phyloP scores from a whole-genome alignment of 2,113 vertebrate genomes.

The Gulo gulo region DNA sequence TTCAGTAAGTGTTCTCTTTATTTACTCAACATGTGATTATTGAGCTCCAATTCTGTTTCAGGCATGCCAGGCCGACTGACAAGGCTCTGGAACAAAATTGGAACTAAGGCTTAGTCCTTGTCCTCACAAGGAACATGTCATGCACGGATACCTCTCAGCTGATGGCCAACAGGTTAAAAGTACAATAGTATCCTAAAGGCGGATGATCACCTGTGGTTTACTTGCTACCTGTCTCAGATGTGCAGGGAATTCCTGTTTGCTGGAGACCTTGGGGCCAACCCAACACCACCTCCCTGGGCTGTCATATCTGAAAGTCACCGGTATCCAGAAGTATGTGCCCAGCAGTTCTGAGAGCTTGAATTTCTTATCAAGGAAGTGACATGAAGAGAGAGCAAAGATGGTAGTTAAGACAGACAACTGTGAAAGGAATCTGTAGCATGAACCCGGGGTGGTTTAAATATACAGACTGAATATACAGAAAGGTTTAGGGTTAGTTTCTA shows the following conservation, averaged over 20 bases:
- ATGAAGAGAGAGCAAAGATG: background rate
- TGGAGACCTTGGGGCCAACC: background rate
- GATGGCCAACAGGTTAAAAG: background rate
- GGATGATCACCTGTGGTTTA: background rate
- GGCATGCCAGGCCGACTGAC: background rate
- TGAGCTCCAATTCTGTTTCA: background rate
- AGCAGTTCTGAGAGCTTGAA: background rate
- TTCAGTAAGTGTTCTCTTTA: background rate
- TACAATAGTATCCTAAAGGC: background rate
- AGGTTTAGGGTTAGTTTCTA: background rate
- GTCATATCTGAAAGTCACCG: background rate
- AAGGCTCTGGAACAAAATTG: background rate
- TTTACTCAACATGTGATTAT: background rate
- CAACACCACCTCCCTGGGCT: background rate
- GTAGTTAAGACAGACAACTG: background rate
- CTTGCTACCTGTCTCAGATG: background rate
- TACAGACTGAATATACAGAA: background rate
- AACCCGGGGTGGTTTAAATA: background rate
- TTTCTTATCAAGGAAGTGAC: background rate
- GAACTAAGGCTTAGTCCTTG: background rate
- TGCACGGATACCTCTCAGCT: background rate
- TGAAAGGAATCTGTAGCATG: background rate
- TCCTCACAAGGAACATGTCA: background rate
- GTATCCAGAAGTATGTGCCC: background rate
- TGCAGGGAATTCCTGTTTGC: background rate